Base-by-base conservation (phyloP, 2,113 vertebrate species). In the Cynoglossus semilaevis region DNA sequence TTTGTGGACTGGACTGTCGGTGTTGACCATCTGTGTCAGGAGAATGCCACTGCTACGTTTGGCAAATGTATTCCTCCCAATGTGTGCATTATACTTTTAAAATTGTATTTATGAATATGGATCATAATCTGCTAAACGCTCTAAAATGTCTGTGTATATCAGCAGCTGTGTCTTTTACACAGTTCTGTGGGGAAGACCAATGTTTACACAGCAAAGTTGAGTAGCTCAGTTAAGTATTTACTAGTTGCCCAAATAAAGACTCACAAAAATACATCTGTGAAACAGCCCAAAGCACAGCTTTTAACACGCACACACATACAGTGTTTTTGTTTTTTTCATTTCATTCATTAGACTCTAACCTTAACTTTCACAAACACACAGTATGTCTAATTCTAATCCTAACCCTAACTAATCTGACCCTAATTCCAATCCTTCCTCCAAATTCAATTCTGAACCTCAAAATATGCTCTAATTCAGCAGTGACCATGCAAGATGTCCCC, bases 181-280 rank as follows among this genome's bases (percentile, higher is more conserved):
- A 44, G 63, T 45, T 72, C 76, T 63, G 78, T 70, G 66, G 76
- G 80, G 77, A 78, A 84, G 56, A 70, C 56, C 50, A 29, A 58
- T 84, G 81, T 85, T 88, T 85, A 81, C 72, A 78, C 67, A 81
- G 72, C n/a, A 63, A 56, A 84, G 79, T 67, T 70, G 73, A 80
- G 72, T 14, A 63, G 58, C 77, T 80, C 60, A 15, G 22, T 63
- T 76, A 54, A 78, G 67, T 81, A 76, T 88, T 80, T 88, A 76
- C 80, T 77, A 75, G 70, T 74, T 75, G 77, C 58, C 83, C 79
- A 75, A 82, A 83, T 80, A 78, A 83, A 82, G 58, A 51, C 51
- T 67, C 35, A 15, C 60, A 65, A 75, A 85, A 77, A 72, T 71
- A 79, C 77, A 81, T 72, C 78, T 83, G 78, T 45, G 76, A 65